Evolutionary conservation across 1,140 invertebrate genomes (phyloP), one percentile per base, ranked within the genome.

Genomic region (Drosophila orosa): DNA sequence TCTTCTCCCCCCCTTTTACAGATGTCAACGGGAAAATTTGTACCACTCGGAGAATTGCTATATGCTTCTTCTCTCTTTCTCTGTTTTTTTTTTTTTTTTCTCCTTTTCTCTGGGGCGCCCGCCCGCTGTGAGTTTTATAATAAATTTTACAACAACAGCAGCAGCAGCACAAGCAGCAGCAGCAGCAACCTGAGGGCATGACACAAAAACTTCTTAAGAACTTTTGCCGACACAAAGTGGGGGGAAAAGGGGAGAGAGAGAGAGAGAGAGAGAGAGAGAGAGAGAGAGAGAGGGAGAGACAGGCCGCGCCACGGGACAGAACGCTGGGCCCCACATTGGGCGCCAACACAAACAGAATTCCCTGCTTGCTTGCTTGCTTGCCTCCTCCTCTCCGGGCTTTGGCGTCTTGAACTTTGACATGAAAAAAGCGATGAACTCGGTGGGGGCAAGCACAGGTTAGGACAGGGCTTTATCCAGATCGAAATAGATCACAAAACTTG

Each of bases 141-240:
- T 83, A 87, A 82, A 83, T 79, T 80, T 69, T 73, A 87, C 83
- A 87, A 81, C 74, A 85, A 66, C 45, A 80, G 33, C 74, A 66
- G 31, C 55, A 68, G 31, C 66, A 60, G 33, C 19, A 37, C 13
- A 42, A 56, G 40, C 44, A 42, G 35, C 27, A 67, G n/a, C 67
- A 63, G 55, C 57, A 63, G 59, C 55, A 85, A 68, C 65, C 65
- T 68, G 80, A 67, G 78, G 80, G 83, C 82, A 85, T 85, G 82
- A 85, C 82, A 85, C 68, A 72, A 63, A 81, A 67, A 75, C 63
- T 80, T 89, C 84, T 89, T 83, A 80, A 87, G 84, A 87, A 87
- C 80, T 87, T 76, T 87, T 87, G 83, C 83, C 83, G 83, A 78
- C 83, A 79, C 74, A 35, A 42, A 48, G 39, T 42, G 33, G 47